These are phyloP conservation scores for Holocentrus rufus DNA, from an alignment of 2,797 vertebrate species.

Conservation along the genomic window DNA sequence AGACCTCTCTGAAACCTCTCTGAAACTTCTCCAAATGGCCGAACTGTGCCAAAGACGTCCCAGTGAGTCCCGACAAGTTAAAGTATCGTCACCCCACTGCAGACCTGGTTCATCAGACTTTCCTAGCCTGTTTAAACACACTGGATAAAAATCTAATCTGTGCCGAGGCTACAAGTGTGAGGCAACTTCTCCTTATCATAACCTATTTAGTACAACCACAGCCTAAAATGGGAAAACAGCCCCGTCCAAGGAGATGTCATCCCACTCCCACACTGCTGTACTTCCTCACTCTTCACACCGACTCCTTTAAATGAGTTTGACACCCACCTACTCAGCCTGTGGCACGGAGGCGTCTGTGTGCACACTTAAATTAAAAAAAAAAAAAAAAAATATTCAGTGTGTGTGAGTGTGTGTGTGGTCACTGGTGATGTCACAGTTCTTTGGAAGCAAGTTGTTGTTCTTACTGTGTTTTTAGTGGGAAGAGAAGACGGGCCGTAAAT, in stretches of 20 bases:
- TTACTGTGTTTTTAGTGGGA: conserved; percentile 45
- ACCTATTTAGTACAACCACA: no score
- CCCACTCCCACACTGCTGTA: conserved; percentile 40
- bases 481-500: conserved; percentile 56
- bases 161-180: not conserved
- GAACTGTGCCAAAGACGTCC: no score
- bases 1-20: no score
- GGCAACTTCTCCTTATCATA: not conserved
- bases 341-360: conserved; percentile 15
- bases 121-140: not conserved
- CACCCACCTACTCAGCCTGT: conserved; percentile 57
- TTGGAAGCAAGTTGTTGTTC: conserved; percentile 35
- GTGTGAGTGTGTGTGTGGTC: conserved; percentile 14
- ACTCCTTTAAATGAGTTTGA: not conserved
- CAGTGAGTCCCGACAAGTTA: no score
- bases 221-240: not conserved
- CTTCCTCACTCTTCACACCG: not conserved
- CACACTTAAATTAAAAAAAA: no score
- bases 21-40: no score
- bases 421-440: conserved; percentile 21
- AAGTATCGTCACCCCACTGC: no score
- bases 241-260: conserved; percentile 13
- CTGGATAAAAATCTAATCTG: not conserved
- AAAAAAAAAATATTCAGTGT: no score
- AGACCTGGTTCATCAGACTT: no score